A percentile compares a stretch with the other conserved stretches of the same genome.
Evolutionary conservation across 2,888 invertebrate species (phyloP).

Genomic region (Tetragonula carbonaria): DNA sequence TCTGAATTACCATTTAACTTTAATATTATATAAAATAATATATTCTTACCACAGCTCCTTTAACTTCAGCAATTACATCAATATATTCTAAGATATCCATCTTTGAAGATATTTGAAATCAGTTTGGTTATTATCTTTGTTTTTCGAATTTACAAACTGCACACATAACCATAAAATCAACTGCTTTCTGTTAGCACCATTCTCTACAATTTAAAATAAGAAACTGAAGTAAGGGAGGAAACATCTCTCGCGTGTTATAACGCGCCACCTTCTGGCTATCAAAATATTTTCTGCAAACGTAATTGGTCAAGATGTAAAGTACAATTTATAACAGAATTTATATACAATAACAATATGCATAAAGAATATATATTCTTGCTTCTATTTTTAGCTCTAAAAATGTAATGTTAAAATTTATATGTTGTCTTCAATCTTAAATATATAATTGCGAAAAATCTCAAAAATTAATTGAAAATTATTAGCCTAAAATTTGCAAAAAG

Average conservation of each 20-base stretch:
- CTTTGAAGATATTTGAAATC: slow-evolving; percentile 47
- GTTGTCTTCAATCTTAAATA: neutral
- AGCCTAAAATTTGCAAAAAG: neutral
- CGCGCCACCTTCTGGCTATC: neutral
- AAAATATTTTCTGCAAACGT: slow-evolving; percentile 6
- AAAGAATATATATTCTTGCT: neutral
- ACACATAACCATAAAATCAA: slow-evolving; percentile 9
- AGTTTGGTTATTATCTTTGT: neutral
- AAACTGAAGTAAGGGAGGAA: neutral
- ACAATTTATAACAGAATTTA: neutral
- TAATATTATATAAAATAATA: neutral
- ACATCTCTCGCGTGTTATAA: neutral
- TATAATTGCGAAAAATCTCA: neutral
- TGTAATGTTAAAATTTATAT: neutral
- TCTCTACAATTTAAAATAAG: neutral
- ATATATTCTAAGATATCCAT: slow-evolving; percentile 96
- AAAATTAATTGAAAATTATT: neutral
- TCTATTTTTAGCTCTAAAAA: neutral
- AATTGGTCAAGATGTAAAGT: neutral
- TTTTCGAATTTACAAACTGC: neutral
- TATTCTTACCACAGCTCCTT: slow-evolving; percentile 92
- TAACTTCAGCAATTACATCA: slow-evolving; percentile 93
- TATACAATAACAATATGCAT: neutral
- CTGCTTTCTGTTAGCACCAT: neutral
- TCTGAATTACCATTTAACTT: too few relatives aligned